phyloP scores from a whole-genome alignment of 1,140 invertebrate genomes.

The Meloidogyne floridensis region DNA sequence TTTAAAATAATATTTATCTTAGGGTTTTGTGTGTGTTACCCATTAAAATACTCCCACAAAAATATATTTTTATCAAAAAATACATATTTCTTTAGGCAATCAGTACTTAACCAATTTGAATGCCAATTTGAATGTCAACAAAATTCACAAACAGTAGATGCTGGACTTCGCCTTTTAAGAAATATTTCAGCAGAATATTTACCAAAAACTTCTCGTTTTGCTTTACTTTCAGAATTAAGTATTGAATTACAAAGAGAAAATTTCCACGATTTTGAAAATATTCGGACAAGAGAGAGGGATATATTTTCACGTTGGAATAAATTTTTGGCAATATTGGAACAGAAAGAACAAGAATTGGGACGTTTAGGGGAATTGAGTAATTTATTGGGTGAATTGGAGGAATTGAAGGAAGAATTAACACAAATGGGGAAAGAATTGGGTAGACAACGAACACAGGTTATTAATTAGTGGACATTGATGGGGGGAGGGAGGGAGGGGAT shows the following conservation, averaged over 20 bases:
- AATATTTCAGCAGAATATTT: conserved; percentile 95
- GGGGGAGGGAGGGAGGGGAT: too few relatives aligned
- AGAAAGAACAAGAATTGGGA: conserved; percentile 80
- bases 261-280: conserved; percentile 84
- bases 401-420: conserved; percentile 74
- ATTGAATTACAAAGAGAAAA: conserved; percentile 85
- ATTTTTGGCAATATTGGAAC: conserved; percentile 80
- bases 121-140: conserved; percentile 77
- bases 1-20: too few relatives aligned
- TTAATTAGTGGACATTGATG: conserved; percentile 72
- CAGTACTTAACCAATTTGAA: conserved; percentile 69
- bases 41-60: too few relatives aligned
- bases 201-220: conserved; percentile 84
- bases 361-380: conserved; percentile 59
- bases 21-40: too few relatives aligned
- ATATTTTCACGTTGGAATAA: conserved; percentile 85
- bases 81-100: neutral
- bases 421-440: conserved; percentile 16
- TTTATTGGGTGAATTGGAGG: conserved; percentile 72
- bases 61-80: too few relatives aligned
- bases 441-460: neutral
- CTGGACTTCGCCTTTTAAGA: conserved; percentile 95
- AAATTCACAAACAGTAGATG: conserved; percentile 87
- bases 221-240: conserved; percentile 78
- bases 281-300: conserved; percentile 79